phyloP scores from a whole-genome alignment of 2,113 vertebrate genomes.

The Athene noctua region DNA sequence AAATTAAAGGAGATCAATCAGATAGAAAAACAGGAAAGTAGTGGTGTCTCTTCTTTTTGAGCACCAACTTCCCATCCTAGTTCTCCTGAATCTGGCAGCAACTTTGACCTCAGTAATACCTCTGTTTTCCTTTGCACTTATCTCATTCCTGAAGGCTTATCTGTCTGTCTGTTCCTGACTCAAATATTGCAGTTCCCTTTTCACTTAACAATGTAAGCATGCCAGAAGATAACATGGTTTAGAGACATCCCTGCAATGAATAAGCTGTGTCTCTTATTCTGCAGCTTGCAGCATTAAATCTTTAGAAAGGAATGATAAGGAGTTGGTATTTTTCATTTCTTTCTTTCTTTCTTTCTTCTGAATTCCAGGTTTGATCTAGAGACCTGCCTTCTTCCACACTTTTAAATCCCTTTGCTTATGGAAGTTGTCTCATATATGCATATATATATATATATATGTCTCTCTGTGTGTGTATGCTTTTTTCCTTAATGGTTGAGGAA shows the following conservation, averaged over 20 bases:
- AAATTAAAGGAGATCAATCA: neutral
- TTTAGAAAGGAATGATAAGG: neutral
- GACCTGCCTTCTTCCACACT: neutral
- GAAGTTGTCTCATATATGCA: neutral
- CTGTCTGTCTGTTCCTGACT: neutral
- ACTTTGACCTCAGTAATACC: neutral
- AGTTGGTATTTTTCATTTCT: neutral
- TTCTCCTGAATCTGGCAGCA: neutral
- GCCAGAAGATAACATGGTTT: neutral
- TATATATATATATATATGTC: rapidly evolving
- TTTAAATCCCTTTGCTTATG: neutral
- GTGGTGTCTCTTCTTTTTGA: neutral
- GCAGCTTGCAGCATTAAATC: neutral
- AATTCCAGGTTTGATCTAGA: neutral
- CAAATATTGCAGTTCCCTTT: neutral
- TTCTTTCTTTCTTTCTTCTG: neutral
- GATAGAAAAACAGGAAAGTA: neutral
- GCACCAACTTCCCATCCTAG: neutral
- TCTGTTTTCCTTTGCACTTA: neutral
- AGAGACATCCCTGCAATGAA: neutral
- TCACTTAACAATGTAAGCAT: neutral
- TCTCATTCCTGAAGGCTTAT: neutral
- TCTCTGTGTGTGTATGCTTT: neutral
- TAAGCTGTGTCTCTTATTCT: neutral
- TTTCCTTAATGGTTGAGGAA: neutral